Base-by-base conservation (phyloP, 2,797 vertebrate genomes). In the Menidia menidia region DNA sequence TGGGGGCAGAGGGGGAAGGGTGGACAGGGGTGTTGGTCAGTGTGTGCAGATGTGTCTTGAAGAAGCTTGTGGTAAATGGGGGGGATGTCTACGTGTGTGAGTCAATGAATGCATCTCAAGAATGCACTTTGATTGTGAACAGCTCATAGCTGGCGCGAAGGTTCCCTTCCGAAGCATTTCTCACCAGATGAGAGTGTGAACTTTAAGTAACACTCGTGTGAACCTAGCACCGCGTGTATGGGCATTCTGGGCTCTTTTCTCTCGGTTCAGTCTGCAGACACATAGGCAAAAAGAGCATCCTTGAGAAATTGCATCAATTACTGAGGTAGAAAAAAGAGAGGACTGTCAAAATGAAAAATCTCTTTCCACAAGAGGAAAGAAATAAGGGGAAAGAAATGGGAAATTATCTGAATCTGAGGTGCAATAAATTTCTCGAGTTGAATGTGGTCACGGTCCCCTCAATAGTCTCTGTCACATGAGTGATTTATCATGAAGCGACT, bases 21-120 rank as follows among this genome's bases (percentile, higher is more conserved):
- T 47, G 62, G 61, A 60, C 48, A 67, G 48, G 75, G 72, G 79
- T 64, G 64, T 75, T 77, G 75, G 83, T 85, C 68, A 69, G 67
- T 75, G 33, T 50, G 50, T 71, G 39, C 60, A 14, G 60, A 55
- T 65, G 58, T 71, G 48, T 71, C 11, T n/a, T n/a, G 4, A 8
- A 48, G 43, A 25, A 6, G 47, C 59, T 54, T 78, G 73, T 73
- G 65, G 42, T n/a, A 15, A 39, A 51, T 56, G 33, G 44, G 53
- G 53, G 25, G 65, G 74, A 47, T 57, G 19, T 64, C 58, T 45
- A 14, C 57, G 15, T 50, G 32, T 60, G 30, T 60, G 44, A 45
- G 55, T 59, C 33, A 56, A 31, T 64, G 60, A 57, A 45, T 51
- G 33, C 33, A 53, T 65, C 60, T 57, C 19, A 68, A 54, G 67